Base-by-base conservation (phyloP, 2,888 invertebrate species). In the Hypsopygia costalis region DNA sequence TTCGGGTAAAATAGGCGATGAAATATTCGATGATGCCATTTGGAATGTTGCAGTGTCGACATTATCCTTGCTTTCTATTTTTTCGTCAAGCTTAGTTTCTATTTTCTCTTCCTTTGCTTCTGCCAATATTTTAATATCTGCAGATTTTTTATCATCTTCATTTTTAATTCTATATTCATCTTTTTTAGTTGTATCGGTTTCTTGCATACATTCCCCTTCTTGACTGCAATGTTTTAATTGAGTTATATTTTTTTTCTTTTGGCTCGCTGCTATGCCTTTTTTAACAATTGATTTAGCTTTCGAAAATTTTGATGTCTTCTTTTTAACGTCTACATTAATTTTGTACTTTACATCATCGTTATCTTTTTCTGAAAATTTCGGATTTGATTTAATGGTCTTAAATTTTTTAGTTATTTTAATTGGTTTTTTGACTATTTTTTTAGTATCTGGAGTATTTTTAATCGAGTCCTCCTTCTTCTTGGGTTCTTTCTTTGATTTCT, bases 281-380 rank as follows among this genome's bases (percentile, higher is more conserved):
- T 81, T 85, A 9, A 68, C 42, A 30, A 74, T 38, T 20, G 61
- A 67, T 67, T 81, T 74, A 41, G 62, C 69, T 65, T 86, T 80
- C 32, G 69, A 56, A 51, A 62, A 62, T 64, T 75, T 81, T 1
- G 63, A 32, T 29, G 60, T 36, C 39, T 52, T 43, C 47, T 78
- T 83, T 59, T 80, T 81, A 41, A 58, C 55, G 49, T 73, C 79
- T 61, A 75, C 64, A 69, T 80, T 82, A 48, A 78, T 68, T 82
- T 85, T 87, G 81, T 79, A 81, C 72, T 83, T 86, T 49, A 69
- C 43, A 60, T 81, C 71, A 59, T 73, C 60, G 45, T 41, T 62
- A 53, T 71, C 68, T 42, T 65, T 62, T 39, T 55, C 69, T 31
- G 47, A 60, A 28, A 58, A 56, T 51, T 69, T 69, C 33, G 40